These are phyloP conservation scores for Gyrodactylus salaris DNA, from an alignment of 1,140 invertebrate species.

Conservation along the genomic window DNA sequence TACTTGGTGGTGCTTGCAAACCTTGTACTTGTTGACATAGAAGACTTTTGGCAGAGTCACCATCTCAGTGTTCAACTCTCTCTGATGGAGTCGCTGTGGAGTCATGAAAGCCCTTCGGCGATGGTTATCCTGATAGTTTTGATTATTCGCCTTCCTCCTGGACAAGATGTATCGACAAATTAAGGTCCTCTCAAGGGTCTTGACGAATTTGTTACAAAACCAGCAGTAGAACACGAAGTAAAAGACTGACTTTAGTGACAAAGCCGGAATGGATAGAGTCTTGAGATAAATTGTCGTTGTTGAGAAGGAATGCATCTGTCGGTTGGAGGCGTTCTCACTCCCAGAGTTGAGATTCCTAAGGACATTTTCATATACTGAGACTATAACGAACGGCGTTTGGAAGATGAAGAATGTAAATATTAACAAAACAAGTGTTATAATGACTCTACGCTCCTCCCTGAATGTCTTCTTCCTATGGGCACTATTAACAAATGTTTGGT, in stretches of 20 bases:
- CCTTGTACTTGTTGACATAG: neutral
- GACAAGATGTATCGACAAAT: neutral
- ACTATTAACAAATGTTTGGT: neutral
- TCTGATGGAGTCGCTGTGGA: neutral
- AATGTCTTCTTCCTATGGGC: neutral
- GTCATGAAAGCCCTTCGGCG: neutral
- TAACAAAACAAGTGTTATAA: neutral
- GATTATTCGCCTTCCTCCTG: neutral
- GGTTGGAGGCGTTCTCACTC: neutral
- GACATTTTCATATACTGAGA: neutral
- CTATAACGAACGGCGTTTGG: neutral
- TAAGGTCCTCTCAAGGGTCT: neutral
- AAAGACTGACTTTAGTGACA: neutral
- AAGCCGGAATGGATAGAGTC: neutral
- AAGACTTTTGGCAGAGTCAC: neutral
- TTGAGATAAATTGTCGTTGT: neutral
- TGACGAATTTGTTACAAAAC: neutral
- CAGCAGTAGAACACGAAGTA: neutral
- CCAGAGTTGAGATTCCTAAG: neutral
- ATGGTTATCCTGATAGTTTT: neutral
- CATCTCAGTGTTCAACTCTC: neutral
- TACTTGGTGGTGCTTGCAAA: neutral
- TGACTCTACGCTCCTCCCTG: neutral
- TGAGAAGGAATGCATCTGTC: too few species aligned
- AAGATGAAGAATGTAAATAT: neutral